These are phyloP conservation scores for Geococcyx californianus DNA, from an alignment of 2,113 vertebrate genomes.

Conservation along the genomic window DNA sequence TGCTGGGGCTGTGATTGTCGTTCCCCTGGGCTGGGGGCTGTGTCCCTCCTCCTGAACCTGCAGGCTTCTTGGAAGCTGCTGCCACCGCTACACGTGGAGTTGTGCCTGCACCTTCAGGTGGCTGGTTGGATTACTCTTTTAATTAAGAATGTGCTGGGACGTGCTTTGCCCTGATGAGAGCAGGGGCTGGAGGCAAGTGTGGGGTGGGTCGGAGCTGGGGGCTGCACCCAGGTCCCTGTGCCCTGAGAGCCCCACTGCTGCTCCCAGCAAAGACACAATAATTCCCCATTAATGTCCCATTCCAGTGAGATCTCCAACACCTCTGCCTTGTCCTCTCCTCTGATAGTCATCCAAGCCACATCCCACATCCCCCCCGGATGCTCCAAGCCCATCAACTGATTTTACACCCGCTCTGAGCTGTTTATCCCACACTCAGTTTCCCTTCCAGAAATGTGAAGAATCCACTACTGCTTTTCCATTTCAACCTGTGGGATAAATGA, in stretches of 20 bases:
- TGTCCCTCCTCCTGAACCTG: neutral
- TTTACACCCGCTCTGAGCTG: neutral
- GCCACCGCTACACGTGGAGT: rapidly evolving
- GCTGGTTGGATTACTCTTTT: neutral
- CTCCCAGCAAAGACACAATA: neutral
- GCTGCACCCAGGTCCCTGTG: neutral
- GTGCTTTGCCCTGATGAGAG: neutral
- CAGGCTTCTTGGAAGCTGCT: neutral
- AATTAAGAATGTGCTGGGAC: neutral
- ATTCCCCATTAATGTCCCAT: neutral
- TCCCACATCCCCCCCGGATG: neutral
- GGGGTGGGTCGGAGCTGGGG: neutral
- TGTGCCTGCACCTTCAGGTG: rapidly evolving
- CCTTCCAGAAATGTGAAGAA: neutral
- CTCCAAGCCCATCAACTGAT: neutral
- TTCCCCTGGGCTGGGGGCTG: neutral
- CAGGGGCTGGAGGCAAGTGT: rapidly evolving
- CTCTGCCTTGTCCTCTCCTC: neutral
- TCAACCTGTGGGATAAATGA: neutral
- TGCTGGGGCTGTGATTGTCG: neutral
- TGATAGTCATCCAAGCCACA: neutral
- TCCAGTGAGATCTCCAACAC: neutral
- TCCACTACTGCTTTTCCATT: neutral
- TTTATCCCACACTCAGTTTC: neutral
- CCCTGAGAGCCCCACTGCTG: neutral